These are phyloP conservation scores for Athene noctua DNA, from an alignment of 2,113 vertebrate genomes.

Conservation along the genomic window DNA sequence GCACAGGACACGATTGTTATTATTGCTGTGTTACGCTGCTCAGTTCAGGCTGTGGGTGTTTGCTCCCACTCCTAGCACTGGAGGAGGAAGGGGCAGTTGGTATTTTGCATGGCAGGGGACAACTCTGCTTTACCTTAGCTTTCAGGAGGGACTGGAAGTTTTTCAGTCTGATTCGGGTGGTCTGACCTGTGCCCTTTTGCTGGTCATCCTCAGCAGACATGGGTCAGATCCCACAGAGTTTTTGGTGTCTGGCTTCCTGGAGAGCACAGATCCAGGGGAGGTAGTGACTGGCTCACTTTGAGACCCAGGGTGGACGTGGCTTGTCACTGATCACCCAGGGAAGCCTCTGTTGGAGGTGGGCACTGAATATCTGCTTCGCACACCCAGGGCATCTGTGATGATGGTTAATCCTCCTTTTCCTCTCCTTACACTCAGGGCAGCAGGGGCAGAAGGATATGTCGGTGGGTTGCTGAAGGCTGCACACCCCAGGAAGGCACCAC, in stretches of 20 bases:
- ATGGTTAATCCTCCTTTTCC: not conserved
- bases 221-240: not conserved
- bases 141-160: not conserved
- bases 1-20: fast-evolving
- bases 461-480: not conserved
- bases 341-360: not conserved
- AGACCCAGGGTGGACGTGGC: not conserved
- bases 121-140: not conserved
- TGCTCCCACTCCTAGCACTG: fast-evolving
- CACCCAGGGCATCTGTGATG: fast-evolving
- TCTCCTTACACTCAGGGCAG: not conserved
- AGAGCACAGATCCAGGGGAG: not conserved
- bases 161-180: fast-evolving
- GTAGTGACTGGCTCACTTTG: not conserved
- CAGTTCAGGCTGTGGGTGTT: not conserved
- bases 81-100: not conserved
- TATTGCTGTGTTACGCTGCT: not conserved
- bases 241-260: not conserved
- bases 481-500: not conserved
- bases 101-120: not conserved
- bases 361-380: not conserved
- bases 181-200: not conserved
- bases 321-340: not conserved
- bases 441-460: not conserved
- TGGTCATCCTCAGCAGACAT: not conserved